These are phyloP conservation scores for Ommatoiulus sabulosus DNA, from an alignment of 2,888 invertebrate species.

Conservation along the genomic window DNA sequence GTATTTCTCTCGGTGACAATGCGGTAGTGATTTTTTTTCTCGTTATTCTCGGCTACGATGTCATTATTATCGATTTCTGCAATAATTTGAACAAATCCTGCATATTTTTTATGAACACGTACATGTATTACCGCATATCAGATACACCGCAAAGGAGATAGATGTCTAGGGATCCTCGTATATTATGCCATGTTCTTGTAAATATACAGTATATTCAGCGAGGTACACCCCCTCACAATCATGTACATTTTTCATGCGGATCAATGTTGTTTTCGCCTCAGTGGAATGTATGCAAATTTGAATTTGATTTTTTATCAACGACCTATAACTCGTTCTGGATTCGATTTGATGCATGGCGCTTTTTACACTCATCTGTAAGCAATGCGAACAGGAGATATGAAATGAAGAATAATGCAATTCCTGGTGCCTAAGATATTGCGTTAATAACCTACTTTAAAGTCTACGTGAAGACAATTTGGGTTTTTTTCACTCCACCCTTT, in stretches of 20 bases:
- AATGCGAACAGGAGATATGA: constrained; percentile 52
- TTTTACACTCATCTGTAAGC: background rate
- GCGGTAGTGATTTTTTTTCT: no score
- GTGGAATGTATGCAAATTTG: background rate
- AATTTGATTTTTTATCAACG: background rate
- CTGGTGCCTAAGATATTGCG: constrained; percentile 40
- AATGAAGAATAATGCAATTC: constrained; percentile 20
- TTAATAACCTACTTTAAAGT: constrained; percentile 53
- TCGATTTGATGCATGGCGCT: background rate
- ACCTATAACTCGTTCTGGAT: background rate
- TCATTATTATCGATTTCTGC: no score
- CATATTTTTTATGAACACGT: no score
- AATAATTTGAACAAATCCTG: no score
- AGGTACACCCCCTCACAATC: background rate
- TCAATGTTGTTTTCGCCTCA: background rate
- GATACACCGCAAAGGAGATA: no score
- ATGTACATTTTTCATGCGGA: background rate
- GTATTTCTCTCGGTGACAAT: no score
- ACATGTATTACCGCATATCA: no score
- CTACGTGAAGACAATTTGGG: constrained; percentile 40
- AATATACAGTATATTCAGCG: no score
- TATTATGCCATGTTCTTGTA: no score
- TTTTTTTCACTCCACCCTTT: constrained; percentile 52
- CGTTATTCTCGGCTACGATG: no score
- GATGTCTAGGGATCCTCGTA: no score